Conservation (phyloP, 2,797 vertebrate genomes). For the Neostethus bicornis region DNA sequence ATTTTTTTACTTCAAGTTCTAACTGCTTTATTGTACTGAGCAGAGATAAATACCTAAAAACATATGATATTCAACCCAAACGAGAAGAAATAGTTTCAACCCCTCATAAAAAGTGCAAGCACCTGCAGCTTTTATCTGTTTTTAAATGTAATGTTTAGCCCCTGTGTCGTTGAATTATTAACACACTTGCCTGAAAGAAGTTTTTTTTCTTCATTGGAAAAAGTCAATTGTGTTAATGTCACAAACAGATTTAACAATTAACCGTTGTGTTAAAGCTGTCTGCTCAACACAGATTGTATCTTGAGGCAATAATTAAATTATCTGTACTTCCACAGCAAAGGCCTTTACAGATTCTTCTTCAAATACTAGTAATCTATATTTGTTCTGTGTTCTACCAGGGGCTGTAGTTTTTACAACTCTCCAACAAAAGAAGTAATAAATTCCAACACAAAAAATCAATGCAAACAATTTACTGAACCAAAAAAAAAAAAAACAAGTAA, state of each 20-base stretch:
- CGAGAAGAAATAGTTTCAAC: slow-evolving; percentile 15
- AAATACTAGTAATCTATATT: neutral
- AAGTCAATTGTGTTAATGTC: neutral
- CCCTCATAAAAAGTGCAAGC: slow-evolving; percentile 16
- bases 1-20: slow-evolving; percentile 12
- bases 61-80: slow-evolving; percentile 11
- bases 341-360: slow-evolving; percentile 5
- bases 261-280: slow-evolving; percentile 1
- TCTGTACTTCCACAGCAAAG: neutral
- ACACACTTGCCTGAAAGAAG: neutral
- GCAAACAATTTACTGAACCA: slow-evolving; percentile 8
- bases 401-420: slow-evolving; percentile 12
- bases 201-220: neutral
- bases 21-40: slow-evolving; percentile 23
- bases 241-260: neutral
- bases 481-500: neutral
- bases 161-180: neutral
- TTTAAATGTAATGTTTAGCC: neutral
- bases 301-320: neutral
- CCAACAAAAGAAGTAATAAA: neutral
- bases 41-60: slow-evolving; percentile 17
- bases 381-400: slow-evolving; percentile 3
- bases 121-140: neutral
- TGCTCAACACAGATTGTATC: neutral
- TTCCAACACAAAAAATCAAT: slow-evolving; percentile 7